Percentiles rank a stretch among this genome's conserved stretches.
Conservation (phyloP, 2,113 vertebrate species). For the Rhinoptilus africanus region DNA sequence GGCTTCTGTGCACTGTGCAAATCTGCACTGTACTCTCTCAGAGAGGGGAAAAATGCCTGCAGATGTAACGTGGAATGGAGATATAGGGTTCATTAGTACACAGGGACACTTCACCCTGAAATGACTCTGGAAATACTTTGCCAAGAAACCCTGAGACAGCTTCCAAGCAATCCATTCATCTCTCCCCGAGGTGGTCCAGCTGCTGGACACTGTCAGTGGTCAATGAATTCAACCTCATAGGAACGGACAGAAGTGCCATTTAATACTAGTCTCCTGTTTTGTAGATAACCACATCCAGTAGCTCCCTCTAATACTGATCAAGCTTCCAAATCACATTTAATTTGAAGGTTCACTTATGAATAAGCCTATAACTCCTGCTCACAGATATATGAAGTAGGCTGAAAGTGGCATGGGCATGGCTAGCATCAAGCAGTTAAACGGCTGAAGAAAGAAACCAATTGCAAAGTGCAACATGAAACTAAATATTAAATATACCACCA, state of each 20-base stretch:
- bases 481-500: background rate
- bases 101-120: background rate
- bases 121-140: background rate
- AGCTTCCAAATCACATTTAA: background rate
- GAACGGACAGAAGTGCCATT: background rate
- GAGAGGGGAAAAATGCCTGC: background rate
- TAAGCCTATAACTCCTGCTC: background rate
- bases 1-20: background rate
- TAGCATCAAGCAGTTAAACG: background rate
- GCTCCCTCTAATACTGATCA: background rate
- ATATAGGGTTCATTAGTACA: background rate
- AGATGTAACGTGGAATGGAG: background rate
- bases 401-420: background rate
- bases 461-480: background rate
- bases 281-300: background rate
- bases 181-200: background rate
- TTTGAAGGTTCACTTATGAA: background rate
- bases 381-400: background rate
- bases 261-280: background rate
- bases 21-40: background rate
- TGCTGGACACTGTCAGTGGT: background rate
- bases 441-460: background rate
- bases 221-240: background rate
- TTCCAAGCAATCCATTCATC: background rate
- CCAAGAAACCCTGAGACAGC: background rate